phyloP scores from a whole-genome alignment of 2,113 vertebrate genomes.

The Benitochromis conjunctus region DNA sequence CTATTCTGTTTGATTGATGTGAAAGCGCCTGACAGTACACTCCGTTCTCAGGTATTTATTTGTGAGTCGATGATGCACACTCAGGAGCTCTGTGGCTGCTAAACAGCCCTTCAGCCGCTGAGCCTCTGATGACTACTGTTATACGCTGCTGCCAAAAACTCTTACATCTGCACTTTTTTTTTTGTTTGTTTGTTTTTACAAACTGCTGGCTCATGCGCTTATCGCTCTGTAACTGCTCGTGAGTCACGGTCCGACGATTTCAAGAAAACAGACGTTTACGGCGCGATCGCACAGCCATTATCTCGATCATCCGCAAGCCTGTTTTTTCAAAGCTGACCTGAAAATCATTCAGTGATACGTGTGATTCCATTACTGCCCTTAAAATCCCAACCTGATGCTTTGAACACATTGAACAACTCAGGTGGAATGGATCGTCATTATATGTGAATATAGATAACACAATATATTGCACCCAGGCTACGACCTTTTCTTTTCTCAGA shows the following conservation, averaged over 20 bases:
- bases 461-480: not conserved
- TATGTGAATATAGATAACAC: not conserved
- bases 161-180: constrained; percentile 30
- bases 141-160: constrained; percentile 27
- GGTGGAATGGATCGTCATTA: not conserved
- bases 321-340: not conserved
- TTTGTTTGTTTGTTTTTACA: constrained; percentile 3
- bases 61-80: constrained; percentile 44
- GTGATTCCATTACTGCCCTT: not conserved
- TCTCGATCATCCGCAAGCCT: not conserved
- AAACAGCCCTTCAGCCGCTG: constrained; percentile 35
- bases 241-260: constrained; percentile 2
- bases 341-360: not conserved
- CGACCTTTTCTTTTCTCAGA: not conserved
- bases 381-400: not conserved
- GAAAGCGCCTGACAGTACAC: constrained; percentile 34
- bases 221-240: constrained; percentile 24
- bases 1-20: constrained; percentile 61
- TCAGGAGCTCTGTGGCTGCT: constrained; percentile 19
- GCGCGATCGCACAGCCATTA: not conserved
- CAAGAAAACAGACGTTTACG: constrained; percentile 33
- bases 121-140: constrained; percentile 27
- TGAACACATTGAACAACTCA: not conserved
- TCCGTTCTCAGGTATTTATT: constrained; percentile 57
- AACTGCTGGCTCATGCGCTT: constrained; percentile 21